These are phyloP conservation scores for Eulacestoma nigropectus DNA, from an alignment of 2,113 vertebrate genomes.

Conservation along the genomic window DNA sequence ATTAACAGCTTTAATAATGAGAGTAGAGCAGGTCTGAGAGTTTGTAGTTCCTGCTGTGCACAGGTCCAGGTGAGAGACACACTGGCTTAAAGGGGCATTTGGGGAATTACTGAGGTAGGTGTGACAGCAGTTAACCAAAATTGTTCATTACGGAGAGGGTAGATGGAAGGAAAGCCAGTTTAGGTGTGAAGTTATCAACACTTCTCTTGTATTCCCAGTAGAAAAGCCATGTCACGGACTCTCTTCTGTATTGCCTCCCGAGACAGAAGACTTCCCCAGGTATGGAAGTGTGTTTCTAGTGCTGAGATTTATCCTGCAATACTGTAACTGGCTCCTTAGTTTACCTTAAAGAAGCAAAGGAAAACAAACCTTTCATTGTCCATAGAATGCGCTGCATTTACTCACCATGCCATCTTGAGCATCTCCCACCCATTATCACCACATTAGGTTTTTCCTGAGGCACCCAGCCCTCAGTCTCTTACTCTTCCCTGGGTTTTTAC, in stretches of 20 bases:
- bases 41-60: neutral
- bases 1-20: neutral
- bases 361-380: neutral
- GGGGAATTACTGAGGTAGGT: neutral
- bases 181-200: neutral
- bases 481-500: neutral
- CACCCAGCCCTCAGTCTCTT: neutral
- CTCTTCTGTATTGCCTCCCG: neutral
- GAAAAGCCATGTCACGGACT: neutral
- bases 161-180: neutral
- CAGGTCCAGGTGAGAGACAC: neutral
- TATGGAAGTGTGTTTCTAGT: neutral
- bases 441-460: neutral
- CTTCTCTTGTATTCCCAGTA: neutral
- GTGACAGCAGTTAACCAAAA: neutral
- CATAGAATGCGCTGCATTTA: neutral
- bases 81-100: neutral
- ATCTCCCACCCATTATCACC: neutral
- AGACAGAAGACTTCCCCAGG: neutral
- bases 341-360: neutral
- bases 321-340: neutral
- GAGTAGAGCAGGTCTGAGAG: neutral
- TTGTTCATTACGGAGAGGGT: accelerated
- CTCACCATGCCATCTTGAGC: neutral
- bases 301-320: neutral